Evolutionary conservation across 2,113 vertebrate species (phyloP).

Genomic region (Tetrax tetrax): DNA sequence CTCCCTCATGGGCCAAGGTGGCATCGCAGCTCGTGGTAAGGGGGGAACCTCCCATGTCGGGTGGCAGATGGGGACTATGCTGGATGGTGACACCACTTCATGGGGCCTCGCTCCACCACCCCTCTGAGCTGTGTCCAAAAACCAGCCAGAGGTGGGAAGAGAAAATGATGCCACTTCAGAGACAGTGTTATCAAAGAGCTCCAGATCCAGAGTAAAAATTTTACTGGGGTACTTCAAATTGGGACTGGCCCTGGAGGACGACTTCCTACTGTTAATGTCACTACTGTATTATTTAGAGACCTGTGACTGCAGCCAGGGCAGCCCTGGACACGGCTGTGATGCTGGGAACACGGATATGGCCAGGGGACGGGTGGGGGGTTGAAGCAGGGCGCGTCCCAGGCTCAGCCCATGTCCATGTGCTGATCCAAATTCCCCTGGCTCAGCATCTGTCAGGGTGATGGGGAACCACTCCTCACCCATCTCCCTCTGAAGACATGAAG

Average conservation of each 20-base stretch:
- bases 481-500: neutral
- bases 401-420: rapidly evolving
- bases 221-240: neutral
- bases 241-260: neutral
- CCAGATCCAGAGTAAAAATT: neutral
- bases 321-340: neutral
- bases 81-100: neutral
- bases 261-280: neutral
- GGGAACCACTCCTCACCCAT: neutral
- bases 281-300: neutral
- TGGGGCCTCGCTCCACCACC: neutral
- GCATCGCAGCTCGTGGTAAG: neutral
- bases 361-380: rapidly evolving
- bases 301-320: neutral
- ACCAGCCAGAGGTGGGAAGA: neutral
- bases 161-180: neutral
- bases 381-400: rapidly evolving
- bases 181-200: neutral
- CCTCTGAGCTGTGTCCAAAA: neutral
- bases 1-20: neutral
- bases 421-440: neutral
- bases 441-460: neutral
- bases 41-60: neutral
- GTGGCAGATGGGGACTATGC: neutral
- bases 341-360: rapidly evolving